These are phyloP conservation scores for Engystomops pustulosus DNA, from an alignment of 2,113 vertebrate species.

Conservation along the genomic window DNA sequence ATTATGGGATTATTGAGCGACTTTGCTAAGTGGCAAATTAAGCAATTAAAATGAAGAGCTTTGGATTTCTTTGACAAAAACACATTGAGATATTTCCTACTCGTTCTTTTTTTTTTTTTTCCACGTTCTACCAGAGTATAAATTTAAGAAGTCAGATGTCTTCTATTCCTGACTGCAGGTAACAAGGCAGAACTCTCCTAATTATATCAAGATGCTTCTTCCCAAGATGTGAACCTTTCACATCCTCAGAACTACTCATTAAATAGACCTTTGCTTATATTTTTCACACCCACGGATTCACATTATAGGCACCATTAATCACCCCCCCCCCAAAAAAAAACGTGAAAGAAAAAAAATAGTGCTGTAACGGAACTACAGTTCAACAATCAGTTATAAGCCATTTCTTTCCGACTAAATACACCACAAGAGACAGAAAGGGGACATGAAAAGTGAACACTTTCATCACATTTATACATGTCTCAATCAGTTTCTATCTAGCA, in stretches of 20 bases:
- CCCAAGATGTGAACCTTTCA: conserved; percentile 15
- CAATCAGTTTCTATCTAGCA: conserved; percentile 53
- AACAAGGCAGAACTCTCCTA: conserved; percentile 49
- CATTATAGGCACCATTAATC: conserved; percentile 50
- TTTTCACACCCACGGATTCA: conserved; percentile 41
- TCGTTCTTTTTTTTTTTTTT: not conserved
- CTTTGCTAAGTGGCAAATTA: not conserved
- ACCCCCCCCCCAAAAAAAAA: not conserved
- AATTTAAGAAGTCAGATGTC: conserved; percentile 10
- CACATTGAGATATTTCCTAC: not conserved
- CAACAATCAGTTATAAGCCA: conserved; percentile 43
- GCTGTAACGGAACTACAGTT: conserved; percentile 38
- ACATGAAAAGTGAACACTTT: conserved; percentile 32
- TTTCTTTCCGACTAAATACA: conserved; percentile 47
- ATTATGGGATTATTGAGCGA: not conserved
- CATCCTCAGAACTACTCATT: conserved; percentile 38
- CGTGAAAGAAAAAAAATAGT: not conserved
- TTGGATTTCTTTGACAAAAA: not conserved
- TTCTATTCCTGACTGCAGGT: conserved; percentile 31
- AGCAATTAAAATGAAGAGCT: conserved; percentile 6
- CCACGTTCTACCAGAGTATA: conserved; percentile 6
- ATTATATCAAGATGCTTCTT: conserved; percentile 45
- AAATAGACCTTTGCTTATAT: conserved; percentile 53
- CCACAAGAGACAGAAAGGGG: conserved; percentile 39
- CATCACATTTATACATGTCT: conserved; percentile 53